These are phyloP conservation scores for Sisor rabdophorus DNA, from an alignment of 2,113 vertebrate species.

Conservation along the genomic window DNA sequence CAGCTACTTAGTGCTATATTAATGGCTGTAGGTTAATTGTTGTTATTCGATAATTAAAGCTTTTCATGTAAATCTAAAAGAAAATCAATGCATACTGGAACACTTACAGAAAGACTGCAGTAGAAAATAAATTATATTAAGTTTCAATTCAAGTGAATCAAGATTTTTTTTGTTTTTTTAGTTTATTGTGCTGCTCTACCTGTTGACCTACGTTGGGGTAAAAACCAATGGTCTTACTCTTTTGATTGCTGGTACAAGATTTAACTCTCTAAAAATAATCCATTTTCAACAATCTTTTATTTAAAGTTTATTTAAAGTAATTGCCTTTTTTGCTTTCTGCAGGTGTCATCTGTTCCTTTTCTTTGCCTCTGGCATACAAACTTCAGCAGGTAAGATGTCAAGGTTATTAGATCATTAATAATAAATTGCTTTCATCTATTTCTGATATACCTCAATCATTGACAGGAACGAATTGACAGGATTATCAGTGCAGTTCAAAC, in stretches of 20 bases:
- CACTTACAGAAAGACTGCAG: not conserved
- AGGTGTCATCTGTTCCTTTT: slow-evolving; percentile 83
- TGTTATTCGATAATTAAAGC: not conserved
- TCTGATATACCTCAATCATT: not conserved
- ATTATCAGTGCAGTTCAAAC: slow-evolving; percentile 66
- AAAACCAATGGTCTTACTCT: slow-evolving; percentile 81
- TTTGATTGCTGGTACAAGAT: slow-evolving; percentile 77
- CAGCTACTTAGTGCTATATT: not conserved
- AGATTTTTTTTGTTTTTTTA: slow-evolving; percentile 49
- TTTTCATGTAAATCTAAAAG: not conserved
- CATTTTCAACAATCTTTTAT: not conserved
- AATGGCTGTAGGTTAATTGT: not conserved
- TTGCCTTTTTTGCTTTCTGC: not conserved
- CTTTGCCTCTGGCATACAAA: slow-evolving; percentile 81
- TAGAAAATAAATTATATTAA: not conserved
- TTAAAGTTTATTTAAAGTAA: not conserved
- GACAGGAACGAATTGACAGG: slow-evolving; percentile 80
- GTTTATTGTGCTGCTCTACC: slow-evolving; percentile 81
- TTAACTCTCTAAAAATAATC: not conserved
- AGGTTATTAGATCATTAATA: slow-evolving; percentile 5
- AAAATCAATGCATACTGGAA: not conserved
- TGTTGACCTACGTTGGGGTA: slow-evolving; percentile 80
- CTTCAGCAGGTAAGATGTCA: slow-evolving; percentile 77
- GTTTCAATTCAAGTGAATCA: not conserved
- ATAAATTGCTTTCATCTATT: not conserved